Evolutionary conservation across 2,888 invertebrate species (phyloP), one percentile per base, ranked within the genome.

Genomic region (Syrista parreyssii): DNA sequence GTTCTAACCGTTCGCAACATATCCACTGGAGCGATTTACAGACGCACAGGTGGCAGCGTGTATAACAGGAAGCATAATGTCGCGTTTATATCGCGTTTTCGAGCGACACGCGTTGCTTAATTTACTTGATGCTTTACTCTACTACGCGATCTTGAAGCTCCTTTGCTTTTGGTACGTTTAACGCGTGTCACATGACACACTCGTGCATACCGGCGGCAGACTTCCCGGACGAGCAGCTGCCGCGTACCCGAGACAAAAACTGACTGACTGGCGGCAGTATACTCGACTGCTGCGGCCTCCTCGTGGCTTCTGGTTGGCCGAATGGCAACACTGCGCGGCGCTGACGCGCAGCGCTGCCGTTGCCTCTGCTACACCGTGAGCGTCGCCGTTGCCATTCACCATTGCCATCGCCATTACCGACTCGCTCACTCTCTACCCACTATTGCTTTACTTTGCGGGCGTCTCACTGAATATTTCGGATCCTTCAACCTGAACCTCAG

Each of bases 191-290:
- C 86, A 88, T 87, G 87, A 87, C 84, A 84, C 83, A 83, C 79
- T 86, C 81, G 80, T 80, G 80, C 83, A 85, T 86, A 81, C 80
- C 82, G 83, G 68, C 74, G 72, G 71, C 74, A 68, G 69, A 40
- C 55, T 82, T 79, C 76, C 81, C 75, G 76, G 74, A 74, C 80
- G 78, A 76, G 83, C 84, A 83, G 84, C 86, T 84, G 84, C 79
- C 84, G 83, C 86, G 86, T 81, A 83, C 83, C 82, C 85, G 83
- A 85, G 82, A 82, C 85, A 86, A 86, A 88, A 88, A 89, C 87
- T 86, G 85, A 89, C 89, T 89, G 87, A 80, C 82, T 83, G 81
- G 78, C 72, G 68, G 72, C 75, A 68, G 75, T 32, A 40, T 68
- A 68, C 31, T 32, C 23, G 55, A 78, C 75, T 76, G 81, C 81